Percentiles rank a stretch among this genome's conserved stretches.
Conservation (phyloP, 2,888 invertebrate genomes). For the Synergus laeviventris region DNA sequence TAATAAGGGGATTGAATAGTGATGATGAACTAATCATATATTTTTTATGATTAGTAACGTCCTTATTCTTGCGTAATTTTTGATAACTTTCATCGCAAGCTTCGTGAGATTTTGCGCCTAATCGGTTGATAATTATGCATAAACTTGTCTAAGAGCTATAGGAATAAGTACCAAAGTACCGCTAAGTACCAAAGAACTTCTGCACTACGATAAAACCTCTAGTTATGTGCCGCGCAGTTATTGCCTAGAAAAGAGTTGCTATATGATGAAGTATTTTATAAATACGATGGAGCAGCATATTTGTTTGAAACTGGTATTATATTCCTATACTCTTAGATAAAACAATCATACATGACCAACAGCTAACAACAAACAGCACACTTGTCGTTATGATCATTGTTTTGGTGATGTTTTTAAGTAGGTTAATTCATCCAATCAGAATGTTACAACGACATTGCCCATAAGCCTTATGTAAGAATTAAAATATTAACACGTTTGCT, state of each 20-base stretch:
- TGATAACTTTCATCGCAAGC: not conserved
- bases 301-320: not conserved
- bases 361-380: not conserved
- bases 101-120: not conserved
- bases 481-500: slow-evolving; percentile 7
- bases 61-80: not conserved
- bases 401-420: not conserved
- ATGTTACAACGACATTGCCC: slow-evolving; percentile 1
- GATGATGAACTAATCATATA: not conserved
- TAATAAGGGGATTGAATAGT: not conserved
- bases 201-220: not conserved
- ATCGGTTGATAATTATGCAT: not conserved
- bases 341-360: not conserved
- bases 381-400: not conserved
- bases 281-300: not conserved
- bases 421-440: not conserved
- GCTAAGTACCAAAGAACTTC: not conserved
- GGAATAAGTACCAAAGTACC: not conserved
- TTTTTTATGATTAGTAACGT: not conserved
- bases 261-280: not conserved
- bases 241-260: not conserved
- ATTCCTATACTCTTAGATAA: not conserved
- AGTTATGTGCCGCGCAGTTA: not conserved
- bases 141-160: not conserved
- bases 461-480: not conserved